phyloP scores from a whole-genome alignment of 2,888 invertebrate genomes.

The Helicoverpa assulta region DNA sequence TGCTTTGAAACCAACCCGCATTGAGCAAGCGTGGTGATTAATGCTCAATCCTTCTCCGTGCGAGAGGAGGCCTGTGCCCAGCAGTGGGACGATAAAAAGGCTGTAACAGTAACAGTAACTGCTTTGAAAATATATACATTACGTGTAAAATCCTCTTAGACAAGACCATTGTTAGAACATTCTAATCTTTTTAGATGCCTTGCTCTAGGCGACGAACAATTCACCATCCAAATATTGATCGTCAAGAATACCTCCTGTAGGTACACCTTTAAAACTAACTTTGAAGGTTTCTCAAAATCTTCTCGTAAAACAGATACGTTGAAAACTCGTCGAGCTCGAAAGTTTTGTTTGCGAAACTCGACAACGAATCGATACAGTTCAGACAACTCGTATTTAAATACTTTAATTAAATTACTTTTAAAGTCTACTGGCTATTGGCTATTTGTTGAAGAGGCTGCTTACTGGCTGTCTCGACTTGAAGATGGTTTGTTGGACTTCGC shows the following conservation, averaged over 20 bases:
- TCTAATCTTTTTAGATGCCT: no score
- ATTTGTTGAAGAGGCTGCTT: constrained; percentile 10
- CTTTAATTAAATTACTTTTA: constrained; percentile 54
- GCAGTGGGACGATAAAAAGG: no score
- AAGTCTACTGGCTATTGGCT: constrained; percentile 27
- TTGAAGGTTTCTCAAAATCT: constrained; percentile 66
- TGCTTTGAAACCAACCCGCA: no score
- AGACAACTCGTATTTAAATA: constrained; percentile 27
- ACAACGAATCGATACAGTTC: constrained; percentile 48
- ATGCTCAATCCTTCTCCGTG: no score
- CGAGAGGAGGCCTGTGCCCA: no score
- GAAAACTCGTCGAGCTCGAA: constrained; percentile 61
- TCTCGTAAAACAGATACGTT: constrained; percentile 55
- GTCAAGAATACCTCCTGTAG: constrained; percentile 60
- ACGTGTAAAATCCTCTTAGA: no score
- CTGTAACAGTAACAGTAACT: no score
- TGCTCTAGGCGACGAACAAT: no score
- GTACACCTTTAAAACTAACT: constrained; percentile 64
- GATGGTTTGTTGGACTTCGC: constrained; percentile 7
- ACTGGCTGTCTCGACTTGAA: constrained; percentile 8
- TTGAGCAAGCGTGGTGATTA: no score
- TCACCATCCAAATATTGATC: constrained; percentile 3
- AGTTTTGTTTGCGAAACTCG: constrained; percentile 43
- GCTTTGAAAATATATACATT: no score
- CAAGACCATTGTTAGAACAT: no score